Base-by-base conservation (phyloP, 2,797 vertebrate genomes). In the Melanotaenia boesemani region DNA sequence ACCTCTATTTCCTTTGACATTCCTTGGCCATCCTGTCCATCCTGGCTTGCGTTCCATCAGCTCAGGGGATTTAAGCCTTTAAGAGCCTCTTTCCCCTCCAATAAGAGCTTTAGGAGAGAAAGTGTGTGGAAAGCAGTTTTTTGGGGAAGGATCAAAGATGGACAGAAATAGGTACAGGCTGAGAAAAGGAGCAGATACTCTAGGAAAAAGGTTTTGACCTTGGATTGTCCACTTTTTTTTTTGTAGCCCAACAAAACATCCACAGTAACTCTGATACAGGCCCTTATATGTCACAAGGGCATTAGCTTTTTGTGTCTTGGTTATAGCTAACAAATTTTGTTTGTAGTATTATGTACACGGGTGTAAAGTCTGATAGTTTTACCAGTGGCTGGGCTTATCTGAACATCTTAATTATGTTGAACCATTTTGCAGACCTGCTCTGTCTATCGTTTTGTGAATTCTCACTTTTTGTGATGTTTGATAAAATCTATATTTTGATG, bases 91-190 rank as follows among this genome's bases (percentile, higher is more conserved):
- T 86, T 77, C 74, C 70, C 86, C 82, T 86, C 77, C 82, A 88
- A 79, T 88, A 84, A 89, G 86, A 92, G 92, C 89, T 93, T 93
- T 90, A 90, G 87, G 85, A 79, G 81, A 72, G 79, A 91, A 91
- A 88, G 84, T 92, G 91, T 88, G 79, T 63, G 77, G 88, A 86
- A 86, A 84, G 91, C 91, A 87, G 66, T 91, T 92, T 92, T 88
- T 83, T 76, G 57, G 61, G 52, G 32, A 32, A 48, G 79, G 86
- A 91, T 91, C 87, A 91, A 70, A 91, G 86, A 41, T 16, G 60
- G 83, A 82, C 77, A 89, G 86, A 92, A 92, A 91, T 89, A 91
- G 88, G 80, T 91, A 69, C 81, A 72, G 76, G 78, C 63, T 26
- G 50, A 69, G 81, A 83, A 76, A 58, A 78, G 85, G 75, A 81